These are phyloP conservation scores for Phaethornis superciliosus DNA, from an alignment of 2,113 vertebrate genomes.

Conservation along the genomic window DNA sequence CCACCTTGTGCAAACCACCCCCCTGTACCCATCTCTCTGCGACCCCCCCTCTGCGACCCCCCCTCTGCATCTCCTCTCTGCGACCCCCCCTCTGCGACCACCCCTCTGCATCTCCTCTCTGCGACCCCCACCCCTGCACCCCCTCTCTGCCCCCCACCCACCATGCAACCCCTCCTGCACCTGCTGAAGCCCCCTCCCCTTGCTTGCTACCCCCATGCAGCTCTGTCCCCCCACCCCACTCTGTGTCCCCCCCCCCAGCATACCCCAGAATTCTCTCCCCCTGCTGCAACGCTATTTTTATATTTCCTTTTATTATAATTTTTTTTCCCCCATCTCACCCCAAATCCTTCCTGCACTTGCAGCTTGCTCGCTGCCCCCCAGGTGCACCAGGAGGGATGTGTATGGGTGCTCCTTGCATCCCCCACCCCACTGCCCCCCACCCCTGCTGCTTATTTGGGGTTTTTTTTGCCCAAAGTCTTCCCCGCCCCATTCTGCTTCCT, in stretches of 20 bases:
- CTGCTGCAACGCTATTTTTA: not conserved
- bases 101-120: not conserved
- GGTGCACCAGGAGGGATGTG: rapidly evolving
- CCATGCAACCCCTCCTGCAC: too few species aligned
- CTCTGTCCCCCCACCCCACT: not conserved
- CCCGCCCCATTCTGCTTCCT: not conserved
- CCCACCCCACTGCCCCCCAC: rapidly evolving
- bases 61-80: not conserved
- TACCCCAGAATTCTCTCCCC: too few species aligned
- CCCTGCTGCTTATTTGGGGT: not conserved
- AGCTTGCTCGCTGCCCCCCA: rapidly evolving
- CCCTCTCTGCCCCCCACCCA: too few species aligned
- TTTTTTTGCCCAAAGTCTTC: not conserved
- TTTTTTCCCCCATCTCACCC: not conserved
- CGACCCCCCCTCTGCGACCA: too few species aligned
- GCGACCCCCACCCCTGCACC: not conserved
- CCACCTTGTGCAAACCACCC: not conserved
- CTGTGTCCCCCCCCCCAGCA: not conserved
- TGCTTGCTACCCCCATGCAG: too few species aligned
- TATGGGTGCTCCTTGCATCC: not conserved
- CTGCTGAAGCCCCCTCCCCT: too few species aligned
- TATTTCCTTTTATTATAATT: not conserved
- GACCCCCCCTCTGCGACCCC: not conserved
- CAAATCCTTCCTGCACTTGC: not conserved
- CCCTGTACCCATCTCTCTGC: too few species aligned